These are phyloP conservation scores for Nerophis ophidion DNA, from an alignment of 2,113 vertebrate genomes.

Conservation along the genomic window DNA sequence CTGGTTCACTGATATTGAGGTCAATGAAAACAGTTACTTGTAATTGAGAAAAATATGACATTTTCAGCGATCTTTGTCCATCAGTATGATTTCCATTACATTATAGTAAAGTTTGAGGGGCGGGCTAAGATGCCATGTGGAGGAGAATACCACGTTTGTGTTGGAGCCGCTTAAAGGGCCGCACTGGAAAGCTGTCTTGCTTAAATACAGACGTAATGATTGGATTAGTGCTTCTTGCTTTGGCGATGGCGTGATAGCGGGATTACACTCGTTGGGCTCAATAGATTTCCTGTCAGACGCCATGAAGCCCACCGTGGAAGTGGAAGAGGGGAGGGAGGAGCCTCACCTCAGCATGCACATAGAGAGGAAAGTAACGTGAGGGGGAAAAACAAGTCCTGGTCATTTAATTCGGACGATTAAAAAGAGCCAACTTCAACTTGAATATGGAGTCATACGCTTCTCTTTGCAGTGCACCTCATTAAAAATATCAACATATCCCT, in stretches of 20 bases:
- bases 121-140: too few species aligned
- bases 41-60: too few species aligned
- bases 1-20: too few species aligned
- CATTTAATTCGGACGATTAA: not conserved
- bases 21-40: too few species aligned
- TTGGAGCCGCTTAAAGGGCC: slow-evolving; percentile 30
- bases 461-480: slow-evolving; percentile 39
- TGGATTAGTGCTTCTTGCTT: slow-evolving; percentile 56
- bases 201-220: slow-evolving; percentile 60
- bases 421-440: not conserved
- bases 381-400: not conserved
- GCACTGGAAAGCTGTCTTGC: slow-evolving; percentile 41
- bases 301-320: slow-evolving; percentile 42
- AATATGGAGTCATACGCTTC: slow-evolving; percentile 16
- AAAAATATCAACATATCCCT: slow-evolving; percentile 67
- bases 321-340: slow-evolving; percentile 30
- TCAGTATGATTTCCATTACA: too few species aligned
- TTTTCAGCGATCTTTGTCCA: too few species aligned
- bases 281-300: slow-evolving; percentile 65
- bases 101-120: too few species aligned
- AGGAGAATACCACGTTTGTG: not conserved
- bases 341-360: slow-evolving; percentile 6
- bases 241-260: slow-evolving; percentile 47
- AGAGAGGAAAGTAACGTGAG: not conserved
- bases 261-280: slow-evolving; percentile 54